Evolutionary conservation across 30 jellyfish, hydroid and myxozoan genomes (phyloP).

Genomic region (Hydra vulgaris): DNA sequence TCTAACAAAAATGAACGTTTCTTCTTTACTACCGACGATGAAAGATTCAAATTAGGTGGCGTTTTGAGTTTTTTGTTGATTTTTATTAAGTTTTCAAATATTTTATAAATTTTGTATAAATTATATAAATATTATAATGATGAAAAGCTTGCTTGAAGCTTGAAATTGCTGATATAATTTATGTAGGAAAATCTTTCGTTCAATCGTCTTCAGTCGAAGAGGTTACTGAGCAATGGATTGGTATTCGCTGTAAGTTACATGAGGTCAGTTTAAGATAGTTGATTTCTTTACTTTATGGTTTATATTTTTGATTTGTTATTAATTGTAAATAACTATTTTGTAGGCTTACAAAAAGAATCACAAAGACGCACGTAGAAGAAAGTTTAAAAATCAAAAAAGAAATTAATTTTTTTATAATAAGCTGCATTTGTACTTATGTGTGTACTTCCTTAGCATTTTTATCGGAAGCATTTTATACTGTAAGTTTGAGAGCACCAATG

Average conservation of each 20-base stretch:
- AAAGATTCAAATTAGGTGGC: slow-evolving; percentile 24
- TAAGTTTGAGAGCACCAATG: too few species aligned
- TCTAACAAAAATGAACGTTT: slow-evolving; percentile 13
- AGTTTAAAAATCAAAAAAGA: not conserved
- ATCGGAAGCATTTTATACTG: too few species aligned
- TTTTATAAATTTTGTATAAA: too few species aligned
- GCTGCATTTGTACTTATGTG: too few species aligned
- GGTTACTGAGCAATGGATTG: slow-evolving; percentile 17
- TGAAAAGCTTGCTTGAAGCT: not conserved
- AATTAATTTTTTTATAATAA: too few species aligned
- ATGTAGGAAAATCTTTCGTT: slow-evolving; percentile 9
- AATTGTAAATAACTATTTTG: not conserved
- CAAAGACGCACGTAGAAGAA: slow-evolving; percentile 59
- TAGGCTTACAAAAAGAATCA: slow-evolving; percentile 49
- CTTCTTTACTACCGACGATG: slow-evolving; percentile 46
- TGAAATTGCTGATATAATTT: not conserved
- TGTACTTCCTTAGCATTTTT: too few species aligned
- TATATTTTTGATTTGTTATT: not conserved
- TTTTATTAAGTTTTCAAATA: not conserved
- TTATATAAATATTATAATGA: not conserved
- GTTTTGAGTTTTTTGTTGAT: not conserved
- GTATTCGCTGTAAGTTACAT: slow-evolving; percentile 2
- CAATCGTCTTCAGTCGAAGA: slow-evolving; percentile 11
- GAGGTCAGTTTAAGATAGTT: slow-evolving; percentile 7
- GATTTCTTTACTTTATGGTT: not conserved